phyloP scores from a whole-genome alignment of 2,888 invertebrate genomes.

The Agriopis leucophaearia region DNA sequence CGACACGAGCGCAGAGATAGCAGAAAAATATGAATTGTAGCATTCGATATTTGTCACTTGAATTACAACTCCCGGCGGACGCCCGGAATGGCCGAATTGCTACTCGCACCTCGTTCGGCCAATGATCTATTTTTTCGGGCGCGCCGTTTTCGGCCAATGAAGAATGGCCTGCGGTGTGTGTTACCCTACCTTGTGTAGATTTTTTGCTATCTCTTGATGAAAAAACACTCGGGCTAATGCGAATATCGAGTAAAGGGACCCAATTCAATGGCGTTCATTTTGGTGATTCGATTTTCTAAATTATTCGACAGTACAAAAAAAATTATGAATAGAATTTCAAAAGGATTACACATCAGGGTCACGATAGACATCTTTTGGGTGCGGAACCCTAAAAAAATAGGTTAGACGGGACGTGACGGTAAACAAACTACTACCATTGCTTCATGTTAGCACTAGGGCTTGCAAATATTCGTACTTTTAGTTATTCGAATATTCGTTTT shows the following conservation, averaged over 20 bases:
- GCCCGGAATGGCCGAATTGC: conserved; percentile 70
- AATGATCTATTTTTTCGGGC: conserved; percentile 75
- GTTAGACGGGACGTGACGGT: too few relatives aligned
- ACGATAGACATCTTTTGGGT: too few relatives aligned
- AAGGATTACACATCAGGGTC: too few relatives aligned
- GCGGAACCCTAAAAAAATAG: too few relatives aligned
- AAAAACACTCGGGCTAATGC: background rate
- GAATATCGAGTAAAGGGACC: background rate
- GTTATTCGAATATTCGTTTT: too few relatives aligned
- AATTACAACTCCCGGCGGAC: conserved; percentile 84
- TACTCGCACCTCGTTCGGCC: conserved; percentile 79
- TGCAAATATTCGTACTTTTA: too few relatives aligned
- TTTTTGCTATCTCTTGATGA: conserved; percentile 9
- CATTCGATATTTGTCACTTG: conserved; percentile 87
- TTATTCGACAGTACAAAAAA: too few relatives aligned
- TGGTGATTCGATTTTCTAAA: too few relatives aligned
- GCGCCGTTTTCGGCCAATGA: conserved; percentile 47
- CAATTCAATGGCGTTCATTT: background rate
- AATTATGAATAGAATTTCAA: too few relatives aligned
- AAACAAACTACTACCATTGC: too few relatives aligned
- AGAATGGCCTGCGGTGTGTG: conserved; percentile 21
- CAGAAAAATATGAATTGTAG: conserved; percentile 86
- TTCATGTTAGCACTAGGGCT: background rate
- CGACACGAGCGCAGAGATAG: conserved; percentile 82
- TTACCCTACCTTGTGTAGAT: conserved; percentile 10